These are phyloP conservation scores for Papilio machaon DNA, from an alignment of 1,140 invertebrate species.

Conservation along the genomic window DNA sequence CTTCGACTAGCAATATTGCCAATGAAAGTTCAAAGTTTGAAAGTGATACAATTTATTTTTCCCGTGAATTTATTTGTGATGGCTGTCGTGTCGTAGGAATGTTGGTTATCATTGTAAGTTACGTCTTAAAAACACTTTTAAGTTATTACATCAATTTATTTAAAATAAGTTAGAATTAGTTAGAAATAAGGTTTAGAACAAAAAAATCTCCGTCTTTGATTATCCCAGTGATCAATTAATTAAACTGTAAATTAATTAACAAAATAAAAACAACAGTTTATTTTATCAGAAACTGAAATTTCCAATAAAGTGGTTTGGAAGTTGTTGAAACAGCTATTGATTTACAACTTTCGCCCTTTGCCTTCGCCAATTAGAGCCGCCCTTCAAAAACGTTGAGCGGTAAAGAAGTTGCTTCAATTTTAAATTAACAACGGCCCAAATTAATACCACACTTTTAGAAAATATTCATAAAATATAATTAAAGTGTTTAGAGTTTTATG, in stretches of 20 bases:
- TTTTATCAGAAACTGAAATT: neutral
- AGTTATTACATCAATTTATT: too few relatives aligned
- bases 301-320: conserved; percentile 10
- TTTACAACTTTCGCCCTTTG: conserved; percentile 8
- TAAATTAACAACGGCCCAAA: conserved; percentile 3
- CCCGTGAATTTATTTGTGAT: too few relatives aligned
- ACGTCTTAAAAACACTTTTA: too few relatives aligned
- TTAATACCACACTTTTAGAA: neutral
- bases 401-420: conserved; percentile 10
- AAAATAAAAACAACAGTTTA: conserved; percentile 16
- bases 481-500: neutral
- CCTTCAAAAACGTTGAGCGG: conserved; percentile 6
- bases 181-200: too few relatives aligned
- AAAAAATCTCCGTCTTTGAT: neutral
- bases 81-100: too few relatives aligned
- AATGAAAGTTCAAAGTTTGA: too few relatives aligned
- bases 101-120: too few relatives aligned
- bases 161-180: too few relatives aligned
- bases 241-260: neutral
- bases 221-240: neutral
- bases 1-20: too few relatives aligned
- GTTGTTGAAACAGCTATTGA: conserved; percentile 20
- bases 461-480: neutral
- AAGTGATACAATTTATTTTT: too few relatives aligned
- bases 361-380: conserved; percentile 21